phyloP scores from a whole-genome alignment of 2,888 invertebrate species.

The Chymomyza amoena region DNA sequence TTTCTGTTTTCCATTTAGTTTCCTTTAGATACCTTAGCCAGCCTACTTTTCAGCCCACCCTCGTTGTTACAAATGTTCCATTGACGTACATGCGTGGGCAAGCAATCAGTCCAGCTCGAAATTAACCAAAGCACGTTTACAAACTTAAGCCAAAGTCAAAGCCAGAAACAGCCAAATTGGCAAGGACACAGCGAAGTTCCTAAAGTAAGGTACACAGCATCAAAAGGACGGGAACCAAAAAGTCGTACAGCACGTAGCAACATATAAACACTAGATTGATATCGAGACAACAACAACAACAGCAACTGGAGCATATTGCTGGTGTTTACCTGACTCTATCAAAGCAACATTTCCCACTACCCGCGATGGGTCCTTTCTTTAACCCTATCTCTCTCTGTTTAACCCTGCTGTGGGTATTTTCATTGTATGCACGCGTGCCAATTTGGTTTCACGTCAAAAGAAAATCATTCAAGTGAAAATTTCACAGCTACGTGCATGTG shows the following conservation, averaged over 20 bases:
- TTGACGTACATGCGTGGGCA: too few relatives aligned
- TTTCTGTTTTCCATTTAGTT: too few relatives aligned
- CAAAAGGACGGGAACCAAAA: neutral
- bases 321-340: neutral
- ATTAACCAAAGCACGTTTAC: conserved; percentile 58
- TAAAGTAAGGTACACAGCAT: neutral
- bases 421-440: conserved; percentile 39
- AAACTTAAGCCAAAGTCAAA: conserved; percentile 28
- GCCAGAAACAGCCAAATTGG: neutral
- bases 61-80: neutral
- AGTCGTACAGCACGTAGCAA: conserved; percentile 44
- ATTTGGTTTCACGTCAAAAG: conserved; percentile 56
- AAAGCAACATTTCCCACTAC: neutral
- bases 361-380: neutral
- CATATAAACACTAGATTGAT: conserved; percentile 52
- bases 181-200: neutral
- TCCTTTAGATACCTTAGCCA: too few relatives aligned
- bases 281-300: conserved; percentile 18
- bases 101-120: conserved; percentile 22
- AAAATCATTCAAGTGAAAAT: conserved; percentile 67
- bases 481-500: conserved; percentile 24
- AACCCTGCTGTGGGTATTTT: neutral
- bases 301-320: neutral
- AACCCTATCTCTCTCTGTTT: neutral
- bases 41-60: neutral